Base-by-base conservation (phyloP, 2,888 invertebrate genomes). In the Lasioglossum figueresi region DNA sequence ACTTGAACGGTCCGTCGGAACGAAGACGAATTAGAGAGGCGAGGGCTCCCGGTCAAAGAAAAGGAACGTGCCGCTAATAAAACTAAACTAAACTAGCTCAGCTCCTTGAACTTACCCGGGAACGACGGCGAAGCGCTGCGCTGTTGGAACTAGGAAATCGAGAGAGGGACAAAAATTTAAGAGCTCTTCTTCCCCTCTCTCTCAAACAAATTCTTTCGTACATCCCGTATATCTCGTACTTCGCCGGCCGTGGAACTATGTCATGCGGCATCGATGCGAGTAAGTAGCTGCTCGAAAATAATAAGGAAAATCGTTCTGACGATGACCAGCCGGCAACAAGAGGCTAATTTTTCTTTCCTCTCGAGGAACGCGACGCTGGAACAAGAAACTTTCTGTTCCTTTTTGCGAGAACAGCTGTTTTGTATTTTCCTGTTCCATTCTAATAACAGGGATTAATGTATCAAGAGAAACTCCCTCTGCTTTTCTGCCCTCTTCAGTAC, bases 51-150 rank as follows among this genome's bases (percentile, higher is more conserved):
- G 45, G 76, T 70, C 45, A 68, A 82, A 82, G 72, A 73, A 78
- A 45, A 71, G 59, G 45, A 66, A 52, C 37, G 48, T 59, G 45
- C 43, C 37, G 84, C 83, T 88, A 88, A 87, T 89, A 89, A 89
- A 89, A 84, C 83, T 72, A 82, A 84, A 78, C 81, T 77, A 56
- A 56, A 85, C 56, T 77, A 66, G 52, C 83, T 43, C 73, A 74
- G 77, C 74, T 76, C 66, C n/a, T 34, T 66, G 70, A 76, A 83
- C 79, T 89, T 73, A 34, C 19, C 76, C 82, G 77, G 79, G 56
- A 80, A 83, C 66, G 75, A 71, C 71, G 74, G n/a, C 3, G 48
- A 72, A 70, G 16, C 56, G 52, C 8, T 23, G 16, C 48, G 48
- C 23, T 48, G 70, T 34, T 37, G 27, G 72, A 70, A 63, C 63